Percentiles rank a stretch among this genome's conserved stretches.
Evolutionary conservation across 1,140 invertebrate species (phyloP).

Genomic region (Plectrocnemia conspersa): DNA sequence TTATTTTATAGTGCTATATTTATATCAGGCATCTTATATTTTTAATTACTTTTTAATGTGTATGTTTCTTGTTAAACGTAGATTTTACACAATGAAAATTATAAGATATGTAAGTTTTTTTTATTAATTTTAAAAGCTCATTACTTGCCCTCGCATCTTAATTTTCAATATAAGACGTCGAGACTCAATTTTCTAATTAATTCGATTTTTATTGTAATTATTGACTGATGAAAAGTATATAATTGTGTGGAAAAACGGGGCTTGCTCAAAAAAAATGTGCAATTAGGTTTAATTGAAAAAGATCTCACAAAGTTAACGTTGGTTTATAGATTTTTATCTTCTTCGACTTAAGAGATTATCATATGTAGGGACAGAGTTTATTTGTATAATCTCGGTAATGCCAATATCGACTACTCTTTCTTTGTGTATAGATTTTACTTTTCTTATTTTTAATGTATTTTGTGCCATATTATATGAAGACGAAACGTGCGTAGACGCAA

Average conservation of each 20-base stretch:
- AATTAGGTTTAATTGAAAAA: constrained; percentile 26
- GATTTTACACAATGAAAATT: background rate
- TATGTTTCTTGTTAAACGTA: background rate
- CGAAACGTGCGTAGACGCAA: too few species aligned
- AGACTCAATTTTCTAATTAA: background rate
- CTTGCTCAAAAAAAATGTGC: constrained; percentile 18
- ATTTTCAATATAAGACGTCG: background rate
- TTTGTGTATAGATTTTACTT: too few species aligned
- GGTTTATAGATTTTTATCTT: too few species aligned
- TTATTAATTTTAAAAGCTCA: background rate
- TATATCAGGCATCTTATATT: too few species aligned
- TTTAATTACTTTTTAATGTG: too few species aligned
- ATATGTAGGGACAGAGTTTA: too few species aligned
- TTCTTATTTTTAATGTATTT: too few species aligned
- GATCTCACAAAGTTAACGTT: constrained; percentile 26
- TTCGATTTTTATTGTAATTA: background rate
- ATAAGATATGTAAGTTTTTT: background rate
- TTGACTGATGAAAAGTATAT: background rate
- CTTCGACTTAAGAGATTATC: too few species aligned
- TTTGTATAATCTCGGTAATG: too few species aligned
- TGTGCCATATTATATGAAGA: too few species aligned
- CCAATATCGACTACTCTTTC: too few species aligned
- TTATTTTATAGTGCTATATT: too few species aligned
- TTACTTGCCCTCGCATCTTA: background rate
- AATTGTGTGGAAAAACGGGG: background rate